Evolutionary conservation across 2,797 vertebrate species (phyloP).

Genomic region (Xyrichtys novacula): DNA sequence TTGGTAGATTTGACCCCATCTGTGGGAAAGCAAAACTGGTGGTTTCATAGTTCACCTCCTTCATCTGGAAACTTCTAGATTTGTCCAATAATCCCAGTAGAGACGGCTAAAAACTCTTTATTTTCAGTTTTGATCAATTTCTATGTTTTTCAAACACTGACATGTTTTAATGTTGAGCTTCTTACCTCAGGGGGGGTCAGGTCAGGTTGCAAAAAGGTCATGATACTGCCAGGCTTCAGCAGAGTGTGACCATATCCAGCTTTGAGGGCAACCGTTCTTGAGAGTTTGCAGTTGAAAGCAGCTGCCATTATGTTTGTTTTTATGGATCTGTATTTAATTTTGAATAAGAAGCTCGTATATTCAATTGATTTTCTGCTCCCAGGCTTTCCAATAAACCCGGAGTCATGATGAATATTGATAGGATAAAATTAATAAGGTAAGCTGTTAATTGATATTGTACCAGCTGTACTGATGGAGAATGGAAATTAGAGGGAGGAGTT

Average conservation of each 20-base stretch:
- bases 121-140: no score
- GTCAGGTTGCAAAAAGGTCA: no score
- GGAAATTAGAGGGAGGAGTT: neutral
- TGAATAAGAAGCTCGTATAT: neutral
- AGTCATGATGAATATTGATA: constrained; percentile 33
- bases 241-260: neutral
- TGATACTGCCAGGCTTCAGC: no score
- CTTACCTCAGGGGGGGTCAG: no score
- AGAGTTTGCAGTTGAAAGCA: neutral
- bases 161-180: no score
- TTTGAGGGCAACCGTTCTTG: neutral
- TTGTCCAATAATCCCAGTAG: no score
- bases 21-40: no score
- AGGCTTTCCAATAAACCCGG: constrained; percentile 15
- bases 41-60: no score
- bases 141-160: no score
- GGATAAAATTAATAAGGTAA: constrained; percentile 28
- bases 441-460: constrained; percentile 23
- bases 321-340: neutral
- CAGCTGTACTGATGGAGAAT: constrained; percentile 1
- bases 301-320: neutral
- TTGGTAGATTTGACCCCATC: no score
- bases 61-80: no score
- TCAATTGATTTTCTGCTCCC: constrained; percentile 11
- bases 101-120: no score